Conservation (phyloP, 2,888 invertebrate species). For the Frankliniella intonsa region DNA sequence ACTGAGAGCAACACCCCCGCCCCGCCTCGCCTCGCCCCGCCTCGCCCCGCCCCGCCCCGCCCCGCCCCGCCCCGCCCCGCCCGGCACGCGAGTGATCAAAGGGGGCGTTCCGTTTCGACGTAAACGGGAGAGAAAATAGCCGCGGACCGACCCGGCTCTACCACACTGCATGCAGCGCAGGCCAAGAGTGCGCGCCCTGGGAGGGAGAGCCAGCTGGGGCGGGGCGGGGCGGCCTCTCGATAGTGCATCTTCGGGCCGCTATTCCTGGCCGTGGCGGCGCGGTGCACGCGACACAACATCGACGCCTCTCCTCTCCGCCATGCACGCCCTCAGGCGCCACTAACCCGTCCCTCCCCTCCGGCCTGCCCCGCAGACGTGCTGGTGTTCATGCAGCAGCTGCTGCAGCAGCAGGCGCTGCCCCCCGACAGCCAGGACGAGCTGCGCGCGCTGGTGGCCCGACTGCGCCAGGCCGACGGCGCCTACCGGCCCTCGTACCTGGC, state of each 20-base stretch:
- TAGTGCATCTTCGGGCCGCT: background rate
- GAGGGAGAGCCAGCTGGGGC: background rate
- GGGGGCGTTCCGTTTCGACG: too few relatives aligned
- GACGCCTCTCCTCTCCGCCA: background rate
- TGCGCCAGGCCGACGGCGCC: background rate
- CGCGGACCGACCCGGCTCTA: too few relatives aligned
- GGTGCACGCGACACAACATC: background rate
- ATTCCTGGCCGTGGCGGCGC: background rate
- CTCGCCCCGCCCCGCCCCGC: too few relatives aligned
- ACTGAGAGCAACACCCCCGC: too few relatives aligned
- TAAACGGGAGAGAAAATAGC: too few relatives aligned
- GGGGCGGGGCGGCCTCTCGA: background rate
- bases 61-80: too few relatives aligned
- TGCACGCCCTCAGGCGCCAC: too few relatives aligned
- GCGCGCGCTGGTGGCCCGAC: background rate
- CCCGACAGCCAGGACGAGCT: background rate
- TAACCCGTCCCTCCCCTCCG: too few relatives aligned
- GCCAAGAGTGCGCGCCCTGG: background rate
- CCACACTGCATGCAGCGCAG: too few relatives aligned
- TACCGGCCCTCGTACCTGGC: background rate
- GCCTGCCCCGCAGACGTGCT: background rate
- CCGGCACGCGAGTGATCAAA: too few relatives aligned
- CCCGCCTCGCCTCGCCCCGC: too few relatives aligned
- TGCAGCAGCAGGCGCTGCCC: background rate
- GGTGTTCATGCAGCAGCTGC: slow-evolving; percentile 7